Evolutionary conservation across 2,113 vertebrate species (phyloP).

Genomic region (Lutjanus erythropterus): DNA sequence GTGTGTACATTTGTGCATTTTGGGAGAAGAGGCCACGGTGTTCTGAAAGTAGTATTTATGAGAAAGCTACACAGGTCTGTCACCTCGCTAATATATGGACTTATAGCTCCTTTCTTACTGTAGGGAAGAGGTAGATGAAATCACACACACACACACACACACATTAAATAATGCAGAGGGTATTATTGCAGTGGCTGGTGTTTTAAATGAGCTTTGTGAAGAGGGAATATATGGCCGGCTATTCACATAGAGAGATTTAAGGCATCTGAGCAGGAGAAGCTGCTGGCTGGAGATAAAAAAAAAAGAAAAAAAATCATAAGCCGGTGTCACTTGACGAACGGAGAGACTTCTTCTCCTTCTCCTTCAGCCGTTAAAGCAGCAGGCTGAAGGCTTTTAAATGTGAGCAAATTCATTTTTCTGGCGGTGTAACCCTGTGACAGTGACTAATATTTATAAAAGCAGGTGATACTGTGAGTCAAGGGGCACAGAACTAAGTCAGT

Average conservation of each 20-base stretch:
- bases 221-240: slow-evolving; percentile 47
- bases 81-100: slow-evolving; percentile 57
- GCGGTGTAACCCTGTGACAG: not conserved
- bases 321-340: slow-evolving; percentile 38
- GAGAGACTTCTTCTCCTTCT: slow-evolving; percentile 5
- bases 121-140: slow-evolving; percentile 24
- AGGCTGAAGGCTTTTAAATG: not conserved
- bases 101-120: slow-evolving; percentile 20
- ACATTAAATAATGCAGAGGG: slow-evolving; percentile 69
- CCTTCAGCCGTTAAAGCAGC: not conserved
- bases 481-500: not conserved
- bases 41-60: slow-evolving; percentile 69
- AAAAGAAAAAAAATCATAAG: slow-evolving; percentile 38
- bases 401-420: slow-evolving; percentile 3
- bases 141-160: slow-evolving; percentile 1
- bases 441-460: not conserved
- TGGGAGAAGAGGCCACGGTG: slow-evolving; percentile 22
- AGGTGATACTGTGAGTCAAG: not conserved
- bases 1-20: slow-evolving; percentile 19
- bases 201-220: slow-evolving; percentile 69
- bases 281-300: slow-evolving; percentile 52
- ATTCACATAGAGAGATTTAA: slow-evolving; percentile 63
- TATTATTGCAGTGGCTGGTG: slow-evolving; percentile 60
- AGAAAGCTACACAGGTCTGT: slow-evolving; percentile 48
- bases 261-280: slow-evolving; percentile 35